Evolutionary conservation across 2,888 invertebrate species (phyloP), one percentile per base, ranked within the genome.

Genomic region (Lingula anatina): DNA sequence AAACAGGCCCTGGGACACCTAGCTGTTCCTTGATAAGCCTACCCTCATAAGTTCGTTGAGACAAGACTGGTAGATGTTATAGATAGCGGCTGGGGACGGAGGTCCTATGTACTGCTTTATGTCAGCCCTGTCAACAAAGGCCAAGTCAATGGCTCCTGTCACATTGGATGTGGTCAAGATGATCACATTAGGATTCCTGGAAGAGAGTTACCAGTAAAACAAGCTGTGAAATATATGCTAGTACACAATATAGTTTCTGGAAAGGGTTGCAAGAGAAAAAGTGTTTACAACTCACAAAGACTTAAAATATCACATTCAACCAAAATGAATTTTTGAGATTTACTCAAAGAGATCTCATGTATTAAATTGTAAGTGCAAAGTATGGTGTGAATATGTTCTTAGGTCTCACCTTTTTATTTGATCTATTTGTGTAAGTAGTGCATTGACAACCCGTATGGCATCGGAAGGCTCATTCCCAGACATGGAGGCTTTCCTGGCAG

Each of bases 121-220:
- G 56, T 99, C 97, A 3, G 94, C 94, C 55, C 99, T 83, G 79
- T 99, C 97, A 5, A 96, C 83, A 78, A 99, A 96, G 1, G 99
- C 97, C 38, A 88, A 76, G 79, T 99, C 97, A 61, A 99, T 91
- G 18, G 91, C 88, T 50, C 87, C 86, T 0, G 94, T 90, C 64
- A 99, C 84, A 80, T 99, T 99, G 3, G 95, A 95, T 1, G 97
- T 99, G 9, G 96, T 89, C 46, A 99, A 79, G 56, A 97, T 87
- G 28, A 99, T 80, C 25, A 92, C 94, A 80, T 99, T 99, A 0
- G 89, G 85, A 71, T 85, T 85, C 49, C 86, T 83, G 65, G 26
- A 69, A 64, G n/a, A 28, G 68, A n/a, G n/a, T n/a, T n/a, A n/a
- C 7, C 15, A 31, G 15, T 12, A 12, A 31, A 31, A 31, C 31